Conservation (phyloP, 2,888 invertebrate species). For the Drosophila tanythrix region DNA sequence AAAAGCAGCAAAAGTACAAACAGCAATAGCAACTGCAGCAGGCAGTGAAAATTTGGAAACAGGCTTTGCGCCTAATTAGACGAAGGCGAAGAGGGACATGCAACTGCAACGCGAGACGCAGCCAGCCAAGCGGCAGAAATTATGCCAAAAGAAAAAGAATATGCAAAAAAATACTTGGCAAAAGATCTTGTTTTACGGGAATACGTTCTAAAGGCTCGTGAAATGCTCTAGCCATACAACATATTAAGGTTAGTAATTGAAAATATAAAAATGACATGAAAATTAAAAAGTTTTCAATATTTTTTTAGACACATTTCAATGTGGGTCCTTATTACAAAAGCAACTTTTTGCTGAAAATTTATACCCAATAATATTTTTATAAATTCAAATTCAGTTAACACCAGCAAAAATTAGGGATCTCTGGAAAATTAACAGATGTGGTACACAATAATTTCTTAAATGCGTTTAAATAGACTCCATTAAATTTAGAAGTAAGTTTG, state of each 20-base stretch:
- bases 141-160: conserved; percentile 21
- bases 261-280: not conserved
- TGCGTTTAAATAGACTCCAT: not conserved
- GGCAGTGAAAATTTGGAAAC: conserved; percentile 73
- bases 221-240: not conserved
- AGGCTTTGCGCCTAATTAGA: conserved; percentile 80
- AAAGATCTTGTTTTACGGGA: conserved; percentile 27
- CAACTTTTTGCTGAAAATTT: not conserved
- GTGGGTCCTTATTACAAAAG: not conserved
- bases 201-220: conserved; percentile 10
- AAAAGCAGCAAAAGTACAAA: conserved; percentile 38
- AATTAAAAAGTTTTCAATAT: not conserved
- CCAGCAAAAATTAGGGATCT: not conserved
- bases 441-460: not conserved
- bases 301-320: not conserved
- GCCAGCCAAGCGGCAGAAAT: conserved; percentile 62
- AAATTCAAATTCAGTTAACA: not conserved
- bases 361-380: not conserved
- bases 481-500: not conserved
- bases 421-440: not conserved
- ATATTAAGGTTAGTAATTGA: not conserved
- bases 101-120: conserved; percentile 43
- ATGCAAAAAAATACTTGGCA: conserved; percentile 15
- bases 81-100: conserved; percentile 26
- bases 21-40: conserved; percentile 14